Evolutionary conservation across 2,888 invertebrate genomes (phyloP).

Genomic region (Erebia ligea): DNA sequence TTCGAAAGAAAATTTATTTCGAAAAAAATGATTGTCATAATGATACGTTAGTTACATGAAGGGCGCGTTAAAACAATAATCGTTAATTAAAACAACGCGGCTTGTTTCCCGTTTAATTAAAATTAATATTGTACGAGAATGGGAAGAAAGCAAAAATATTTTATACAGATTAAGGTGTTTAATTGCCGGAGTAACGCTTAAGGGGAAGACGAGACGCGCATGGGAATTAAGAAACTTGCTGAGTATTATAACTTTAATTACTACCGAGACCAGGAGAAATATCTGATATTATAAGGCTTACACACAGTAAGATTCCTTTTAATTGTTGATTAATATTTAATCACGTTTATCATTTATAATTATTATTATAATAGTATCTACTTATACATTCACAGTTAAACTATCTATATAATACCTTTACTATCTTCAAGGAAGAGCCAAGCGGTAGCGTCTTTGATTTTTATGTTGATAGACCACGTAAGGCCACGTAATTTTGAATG

Average conservation of each 20-base stretch:
- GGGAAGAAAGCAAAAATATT: slow-evolving; percentile 47
- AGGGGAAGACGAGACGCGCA: slow-evolving; percentile 19
- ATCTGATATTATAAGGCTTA: neutral
- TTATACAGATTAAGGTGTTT: slow-evolving; percentile 49
- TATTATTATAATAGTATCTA: too few species aligned
- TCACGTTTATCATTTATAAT: too few species aligned
- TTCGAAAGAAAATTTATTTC: neutral
- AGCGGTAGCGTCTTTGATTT: too few species aligned
- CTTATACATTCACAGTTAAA: too few species aligned
- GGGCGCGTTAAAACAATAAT: slow-evolving; percentile 30
- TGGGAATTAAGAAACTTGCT: neutral
- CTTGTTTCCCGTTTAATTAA: slow-evolving; percentile 47
- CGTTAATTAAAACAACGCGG: slow-evolving; percentile 37
- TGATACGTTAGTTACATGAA: slow-evolving; percentile 21
- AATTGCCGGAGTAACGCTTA: slow-evolving; percentile 39
- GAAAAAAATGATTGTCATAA: slow-evolving; percentile 5
- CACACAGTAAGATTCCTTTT: too few species aligned
- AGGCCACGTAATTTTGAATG: too few species aligned
- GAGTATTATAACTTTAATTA: neutral
- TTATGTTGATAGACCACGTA: too few species aligned
- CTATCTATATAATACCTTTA: too few species aligned
- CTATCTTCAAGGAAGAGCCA: too few species aligned
- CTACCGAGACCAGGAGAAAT: neutral
- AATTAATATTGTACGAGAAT: slow-evolving; percentile 47
- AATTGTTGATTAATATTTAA: too few species aligned